A percentile compares a stretch with the other conserved stretches of the same genome.
Evolutionary conservation across 2,113 vertebrate species (phyloP).

Genomic region (Alectura lathami): DNA sequence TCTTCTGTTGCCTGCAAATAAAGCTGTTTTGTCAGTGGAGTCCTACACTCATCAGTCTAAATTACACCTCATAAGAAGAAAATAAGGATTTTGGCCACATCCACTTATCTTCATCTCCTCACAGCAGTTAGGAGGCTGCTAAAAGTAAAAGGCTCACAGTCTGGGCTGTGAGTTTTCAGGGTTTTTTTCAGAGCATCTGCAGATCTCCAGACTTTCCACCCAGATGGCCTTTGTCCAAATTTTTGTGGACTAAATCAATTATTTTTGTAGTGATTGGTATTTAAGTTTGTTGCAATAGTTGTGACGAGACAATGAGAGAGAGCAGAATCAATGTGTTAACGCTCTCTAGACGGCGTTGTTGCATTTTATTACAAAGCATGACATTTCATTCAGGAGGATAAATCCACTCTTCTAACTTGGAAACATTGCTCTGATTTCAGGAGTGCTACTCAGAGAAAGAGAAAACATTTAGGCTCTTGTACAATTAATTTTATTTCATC

Average conservation of each 20-base stretch:
- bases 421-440: neutral
- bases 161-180: neutral
- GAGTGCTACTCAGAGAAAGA: neutral
- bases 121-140: neutral
- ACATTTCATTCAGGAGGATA: neutral
- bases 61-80: neutral
- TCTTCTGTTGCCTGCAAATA: neutral
- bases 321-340: neutral
- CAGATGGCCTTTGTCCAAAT: neutral
- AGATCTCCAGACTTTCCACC: neutral
- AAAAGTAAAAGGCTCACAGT: neutral
- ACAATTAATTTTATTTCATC: neutral
- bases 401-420: neutral
- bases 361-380: neutral
- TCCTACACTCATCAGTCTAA: neutral
- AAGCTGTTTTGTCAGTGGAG: neutral
- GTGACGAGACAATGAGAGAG: neutral
- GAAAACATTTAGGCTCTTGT: neutral
- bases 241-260: neutral
- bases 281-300: neutral
- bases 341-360: rapidly evolving
- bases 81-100: neutral
- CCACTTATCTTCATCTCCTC: neutral
- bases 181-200: neutral
- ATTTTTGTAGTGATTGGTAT: neutral